These are phyloP conservation scores for Philopedon plagiatum DNA, from an alignment of 2,888 invertebrate species.

Conservation along the genomic window DNA sequence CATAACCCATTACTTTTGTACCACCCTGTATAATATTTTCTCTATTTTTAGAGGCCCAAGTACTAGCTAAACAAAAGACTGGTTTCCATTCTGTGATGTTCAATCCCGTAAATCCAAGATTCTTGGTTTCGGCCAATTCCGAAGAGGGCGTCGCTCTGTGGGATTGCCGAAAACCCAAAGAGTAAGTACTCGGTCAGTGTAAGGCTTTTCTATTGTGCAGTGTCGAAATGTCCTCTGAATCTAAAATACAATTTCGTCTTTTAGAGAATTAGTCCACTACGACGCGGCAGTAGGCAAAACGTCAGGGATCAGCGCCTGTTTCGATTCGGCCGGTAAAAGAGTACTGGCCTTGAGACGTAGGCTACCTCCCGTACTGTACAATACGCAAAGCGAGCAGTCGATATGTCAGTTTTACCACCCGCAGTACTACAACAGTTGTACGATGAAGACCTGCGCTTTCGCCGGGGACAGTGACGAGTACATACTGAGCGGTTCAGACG, in stretches of 20 bases:
- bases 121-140: constrained; percentile 91
- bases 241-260: constrained; percentile 49
- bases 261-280: constrained; percentile 81
- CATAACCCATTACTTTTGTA: too few species aligned
- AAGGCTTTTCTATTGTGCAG: too few species aligned
- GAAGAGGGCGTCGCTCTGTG: constrained; percentile 91
- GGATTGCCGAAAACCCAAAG: constrained; percentile 88
- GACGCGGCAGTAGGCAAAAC: constrained; percentile 70
- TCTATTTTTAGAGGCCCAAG: constrained; percentile 67
- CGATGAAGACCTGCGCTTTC: constrained; percentile 97
- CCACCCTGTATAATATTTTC: too few species aligned
- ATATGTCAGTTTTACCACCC: constrained; percentile 91
- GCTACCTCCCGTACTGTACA: constrained; percentile 88
- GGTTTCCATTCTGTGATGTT: constrained; percentile 97
- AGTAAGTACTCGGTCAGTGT: too few species aligned
- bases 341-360: constrained; percentile 88
- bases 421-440: constrained; percentile 95
- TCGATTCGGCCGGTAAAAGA: constrained; percentile 83
- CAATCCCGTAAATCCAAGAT: constrained; percentile 86
- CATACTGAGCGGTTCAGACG: constrained; percentile 94
- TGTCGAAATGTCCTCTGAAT: constrained; percentile 13
- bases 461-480: constrained; percentile 92
- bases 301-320: constrained; percentile 94
- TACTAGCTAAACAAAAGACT: constrained; percentile 78
- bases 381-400: constrained; percentile 77